These are phyloP conservation scores for Cotesia glomerata DNA, from an alignment of 1,140 invertebrate species.

Conservation along the genomic window DNA sequence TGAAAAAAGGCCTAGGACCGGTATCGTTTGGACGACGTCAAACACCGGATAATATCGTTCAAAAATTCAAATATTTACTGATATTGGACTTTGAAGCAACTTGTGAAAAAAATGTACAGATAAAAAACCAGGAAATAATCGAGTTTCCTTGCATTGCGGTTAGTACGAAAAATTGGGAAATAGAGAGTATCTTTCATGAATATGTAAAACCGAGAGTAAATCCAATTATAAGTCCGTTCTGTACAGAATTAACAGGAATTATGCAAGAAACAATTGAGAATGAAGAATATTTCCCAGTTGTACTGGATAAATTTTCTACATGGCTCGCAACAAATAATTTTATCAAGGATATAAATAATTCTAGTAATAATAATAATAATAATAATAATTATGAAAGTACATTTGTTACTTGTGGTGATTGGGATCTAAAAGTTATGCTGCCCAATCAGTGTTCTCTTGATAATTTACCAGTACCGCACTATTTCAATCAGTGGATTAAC, in stretches of 20 bases:
- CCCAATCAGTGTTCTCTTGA: conserved; percentile 65
- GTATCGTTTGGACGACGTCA: no score
- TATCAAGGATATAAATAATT: conserved; percentile 33
- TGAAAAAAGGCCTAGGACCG: no score
- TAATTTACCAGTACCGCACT: conserved; percentile 56
- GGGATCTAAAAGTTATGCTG: conserved; percentile 70
- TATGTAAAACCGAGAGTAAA: conserved; percentile 68
- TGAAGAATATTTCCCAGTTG: conserved; percentile 51
- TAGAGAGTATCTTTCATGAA: conserved; percentile 67
- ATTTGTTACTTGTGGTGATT: conserved; percentile 71
- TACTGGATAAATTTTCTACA: conserved; percentile 50
- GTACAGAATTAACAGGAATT: conserved; percentile 66
- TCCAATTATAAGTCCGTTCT: conserved; percentile 65
- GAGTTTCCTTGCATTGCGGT: conserved; percentile 72
- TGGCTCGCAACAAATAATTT: conserved; percentile 53
- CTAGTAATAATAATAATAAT: no score
- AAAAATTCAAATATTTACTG: conserved; percentile 64
- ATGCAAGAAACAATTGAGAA: conserved; percentile 55
- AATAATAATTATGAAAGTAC: conserved; percentile 38
- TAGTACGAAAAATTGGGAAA: conserved; percentile 62
- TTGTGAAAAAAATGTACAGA: conserved; percentile 52
- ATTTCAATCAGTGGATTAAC: conserved; percentile 69
- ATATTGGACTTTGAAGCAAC: conserved; percentile 72
- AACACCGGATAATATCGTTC: conserved; percentile 17
- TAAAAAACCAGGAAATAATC: conserved; percentile 69